These are phyloP conservation scores for Xenopus tropicalis DNA, from an alignment of 2,113 vertebrate genomes.

Conservation along the genomic window UCB_Xtro_10.0 CM004443.2:122779001-122779500, in stretches of 20 bases:
- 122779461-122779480: too few species aligned
- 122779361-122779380: too few species aligned
- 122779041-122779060: constrained; percentile 2
- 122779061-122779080: background rate
- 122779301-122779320: background rate
- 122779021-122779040: background rate
- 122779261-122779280: background rate
- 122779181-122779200: background rate
- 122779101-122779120: constrained; percentile 8
- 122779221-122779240: background rate
- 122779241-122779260: constrained; percentile 12
- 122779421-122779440: too few species aligned
- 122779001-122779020: background rate
- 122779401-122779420: too few species aligned
- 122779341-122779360: too few species aligned
- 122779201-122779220: constrained; percentile 10
- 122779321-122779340: too few species aligned
- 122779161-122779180: constrained; percentile 27
- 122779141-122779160: constrained; percentile 14
- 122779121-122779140: constrained; percentile 2
- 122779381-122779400: too few species aligned
- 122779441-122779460: too few species aligned
- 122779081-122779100: background rate
- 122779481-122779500: too few species aligned
- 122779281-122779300: constrained; percentile 1